Base-by-base conservation (phyloP, 2,797 vertebrate genomes). In the Hippocampus kuda region DNA sequence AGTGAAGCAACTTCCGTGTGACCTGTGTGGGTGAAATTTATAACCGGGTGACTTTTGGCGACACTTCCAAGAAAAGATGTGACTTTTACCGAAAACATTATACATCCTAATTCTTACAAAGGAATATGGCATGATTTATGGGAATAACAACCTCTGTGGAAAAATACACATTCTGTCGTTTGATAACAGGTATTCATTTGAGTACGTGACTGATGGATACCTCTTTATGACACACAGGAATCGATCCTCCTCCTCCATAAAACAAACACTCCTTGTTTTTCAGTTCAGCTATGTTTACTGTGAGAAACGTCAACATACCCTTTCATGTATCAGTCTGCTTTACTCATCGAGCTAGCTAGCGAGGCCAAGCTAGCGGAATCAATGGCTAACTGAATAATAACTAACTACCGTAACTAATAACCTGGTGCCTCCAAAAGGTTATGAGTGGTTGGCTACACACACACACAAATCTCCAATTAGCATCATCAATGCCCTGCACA, bases 21-120 rank as follows among this genome's bases (percentile, higher is more conserved):
- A 81, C 74, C 81, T 79, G 76, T 65, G 80, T 85, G 82, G 78
- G 85, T 81, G 79, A 82, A 27, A 72, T 68, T 70, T 61, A 75
- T 46, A 68, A 70, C 85, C 77, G 79, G 83, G 81, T 74, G 78
- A 69, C 71, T 79, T 79, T 84, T 38, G 69, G 67, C 54, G 49
- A 63, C 15, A 13, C 75, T 77, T 76, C 75, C 76, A 79, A 70
- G 73, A 70, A 72, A 42, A 65, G 77, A 79, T 12, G 20, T n/a
- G 51, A 8, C 54, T 56, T 56, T 26, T 12, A 56, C n/a, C 10
- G 9, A 56, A 56, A 26, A 24, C 56, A 24, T 38, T n/a, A 4
- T 10, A 3, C n/a, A 12, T 41, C 41, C 38, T 30, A 18, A 34
- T 20, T 16, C 59, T 34, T 61, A 34, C 3, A 42, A 41, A 22